These are phyloP conservation scores for Papilio polytes DNA, from an alignment of 1,140 invertebrate genomes.

Conservation along the genomic window DNA sequence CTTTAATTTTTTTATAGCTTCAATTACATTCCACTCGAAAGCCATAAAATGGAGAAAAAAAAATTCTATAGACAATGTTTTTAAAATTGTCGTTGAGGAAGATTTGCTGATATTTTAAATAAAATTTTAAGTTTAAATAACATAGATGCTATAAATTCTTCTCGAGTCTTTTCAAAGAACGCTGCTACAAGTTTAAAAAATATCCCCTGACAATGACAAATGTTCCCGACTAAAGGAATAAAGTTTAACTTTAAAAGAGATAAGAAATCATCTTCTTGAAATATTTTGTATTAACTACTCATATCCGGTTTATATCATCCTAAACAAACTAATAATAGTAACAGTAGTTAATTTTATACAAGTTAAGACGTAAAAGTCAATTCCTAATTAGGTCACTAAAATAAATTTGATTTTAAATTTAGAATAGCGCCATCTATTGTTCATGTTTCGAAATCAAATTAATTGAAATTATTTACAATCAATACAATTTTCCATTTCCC, in stretches of 20 bases:
- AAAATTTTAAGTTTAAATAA: background rate
- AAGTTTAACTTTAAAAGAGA: conserved; percentile 6
- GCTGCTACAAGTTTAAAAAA: conserved; percentile 21
- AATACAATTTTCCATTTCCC: background rate
- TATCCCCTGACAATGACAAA: conserved; percentile 1
- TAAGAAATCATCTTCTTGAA: background rate
- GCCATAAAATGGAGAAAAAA: background rate
- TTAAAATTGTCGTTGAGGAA: background rate
- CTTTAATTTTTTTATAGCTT: background rate
- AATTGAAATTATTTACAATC: background rate
- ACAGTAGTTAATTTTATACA: background rate
- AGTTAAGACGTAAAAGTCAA: background rate
- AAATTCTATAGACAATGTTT: background rate
- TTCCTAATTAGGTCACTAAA: background rate
- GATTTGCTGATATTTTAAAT: background rate
- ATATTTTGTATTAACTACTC: background rate
- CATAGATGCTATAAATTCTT: conserved; percentile 1
- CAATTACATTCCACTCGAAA: background rate
- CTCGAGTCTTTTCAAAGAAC: background rate
- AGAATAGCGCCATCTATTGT: background rate
- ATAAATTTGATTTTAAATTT: background rate
- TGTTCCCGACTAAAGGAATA: background rate
- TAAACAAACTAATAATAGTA: background rate
- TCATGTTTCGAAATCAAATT: background rate
- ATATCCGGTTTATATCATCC: too few species aligned